Conservation (phyloP, 2,113 vertebrate genomes). For the Aptenodytes forsteri region DNA sequence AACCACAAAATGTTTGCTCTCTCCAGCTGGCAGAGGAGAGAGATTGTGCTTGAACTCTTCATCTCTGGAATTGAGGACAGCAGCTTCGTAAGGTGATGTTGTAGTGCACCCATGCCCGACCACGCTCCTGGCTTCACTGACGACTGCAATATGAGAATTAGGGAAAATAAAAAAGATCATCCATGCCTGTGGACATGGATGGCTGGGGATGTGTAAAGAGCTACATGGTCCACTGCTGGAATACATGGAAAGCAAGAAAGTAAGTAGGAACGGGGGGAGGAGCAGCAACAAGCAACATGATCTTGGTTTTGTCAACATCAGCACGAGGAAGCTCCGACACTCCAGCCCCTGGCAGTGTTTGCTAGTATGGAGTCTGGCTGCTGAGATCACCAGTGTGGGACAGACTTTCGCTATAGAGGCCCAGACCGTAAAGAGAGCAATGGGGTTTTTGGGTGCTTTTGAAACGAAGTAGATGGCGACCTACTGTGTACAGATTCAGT, state of each 20-base stretch:
- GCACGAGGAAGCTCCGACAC: background rate
- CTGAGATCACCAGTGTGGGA: background rate
- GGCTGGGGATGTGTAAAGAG: background rate
- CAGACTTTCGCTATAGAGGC: background rate
- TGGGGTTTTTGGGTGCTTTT: background rate
- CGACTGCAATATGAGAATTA: background rate
- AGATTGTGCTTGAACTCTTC: background rate
- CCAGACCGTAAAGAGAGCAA: background rate
- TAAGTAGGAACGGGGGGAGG: background rate
- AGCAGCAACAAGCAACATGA: background rate
- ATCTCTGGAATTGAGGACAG: background rate
- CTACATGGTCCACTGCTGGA: background rate
- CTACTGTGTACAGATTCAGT: background rate
- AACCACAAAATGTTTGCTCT: background rate
- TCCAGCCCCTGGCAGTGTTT: background rate
- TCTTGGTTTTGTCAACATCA: background rate
- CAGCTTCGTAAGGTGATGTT: background rate
- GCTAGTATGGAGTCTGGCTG: background rate
- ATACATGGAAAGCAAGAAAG: background rate
- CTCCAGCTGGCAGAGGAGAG: background rate
- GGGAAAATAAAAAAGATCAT: background rate
- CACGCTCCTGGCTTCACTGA: background rate
- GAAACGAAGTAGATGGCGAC: background rate
- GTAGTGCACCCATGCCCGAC: background rate
- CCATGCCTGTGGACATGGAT: background rate